Percentiles rank a stretch among this genome's conserved stretches.
Conservation (phyloP, 2,797 vertebrate species). For the Sus cebifrons region DNA sequence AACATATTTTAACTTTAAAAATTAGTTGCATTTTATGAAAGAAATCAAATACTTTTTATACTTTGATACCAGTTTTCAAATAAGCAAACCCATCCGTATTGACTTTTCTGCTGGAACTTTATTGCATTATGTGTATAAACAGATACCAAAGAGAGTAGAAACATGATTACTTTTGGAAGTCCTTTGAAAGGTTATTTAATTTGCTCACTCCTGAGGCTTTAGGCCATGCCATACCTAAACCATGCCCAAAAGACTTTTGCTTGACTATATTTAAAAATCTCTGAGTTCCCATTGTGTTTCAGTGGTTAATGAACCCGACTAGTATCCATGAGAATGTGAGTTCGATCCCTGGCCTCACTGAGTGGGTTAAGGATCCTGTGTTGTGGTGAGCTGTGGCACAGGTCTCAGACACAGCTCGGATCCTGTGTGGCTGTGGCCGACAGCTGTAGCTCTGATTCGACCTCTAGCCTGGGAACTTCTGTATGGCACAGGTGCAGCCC, state of each 20-base stretch:
- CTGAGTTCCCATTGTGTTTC: too few relatives aligned
- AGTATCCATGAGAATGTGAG: too few relatives aligned
- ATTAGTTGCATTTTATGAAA: slow-evolving; percentile 21
- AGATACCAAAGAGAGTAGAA: neutral
- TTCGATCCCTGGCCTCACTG: too few relatives aligned
- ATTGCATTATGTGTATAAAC: neutral
- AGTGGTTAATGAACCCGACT: too few relatives aligned
- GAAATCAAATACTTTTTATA: slow-evolving; percentile 13
- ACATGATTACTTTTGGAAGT: neutral
- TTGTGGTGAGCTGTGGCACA: too few relatives aligned
- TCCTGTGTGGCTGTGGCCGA: too few relatives aligned
- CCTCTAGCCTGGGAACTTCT: too few relatives aligned
- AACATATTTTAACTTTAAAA: slow-evolving; percentile 65
- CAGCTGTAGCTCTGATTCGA: too few relatives aligned
- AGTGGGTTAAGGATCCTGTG: too few relatives aligned
- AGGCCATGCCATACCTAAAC: neutral
- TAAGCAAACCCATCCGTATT: neutral
- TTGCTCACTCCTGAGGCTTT: neutral
- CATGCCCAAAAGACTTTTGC: neutral
- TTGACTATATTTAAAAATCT: slow-evolving; percentile 36
- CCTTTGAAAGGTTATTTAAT: slow-evolving; percentile 34
- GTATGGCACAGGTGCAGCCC: too few relatives aligned
- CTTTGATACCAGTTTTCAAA: neutral
- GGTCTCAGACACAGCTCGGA: too few relatives aligned
- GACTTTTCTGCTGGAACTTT: neutral